Percentiles rank a stretch among this genome's conserved stretches.
Evolutionary conservation across 2,113 vertebrate species (phyloP).

Genomic region (Megatriorchis doriae): DNA sequence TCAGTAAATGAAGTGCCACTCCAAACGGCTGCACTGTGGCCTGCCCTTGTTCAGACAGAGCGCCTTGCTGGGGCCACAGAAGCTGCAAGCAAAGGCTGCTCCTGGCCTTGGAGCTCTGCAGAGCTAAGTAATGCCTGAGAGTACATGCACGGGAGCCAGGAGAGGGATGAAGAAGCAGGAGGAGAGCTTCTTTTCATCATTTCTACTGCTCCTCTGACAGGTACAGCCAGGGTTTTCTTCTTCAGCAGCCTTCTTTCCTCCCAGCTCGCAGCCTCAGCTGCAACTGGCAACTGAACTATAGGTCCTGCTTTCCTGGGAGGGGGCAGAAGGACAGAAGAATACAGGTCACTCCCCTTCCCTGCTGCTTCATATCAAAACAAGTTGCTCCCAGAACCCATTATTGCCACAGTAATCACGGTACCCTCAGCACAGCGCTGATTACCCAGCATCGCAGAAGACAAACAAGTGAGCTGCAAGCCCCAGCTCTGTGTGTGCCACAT

Average conservation of each 20-base stretch:
- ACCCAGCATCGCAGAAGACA: background rate
- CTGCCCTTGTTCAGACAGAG: background rate
- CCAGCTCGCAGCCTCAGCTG: background rate
- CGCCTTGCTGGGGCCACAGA: background rate
- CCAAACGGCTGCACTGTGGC: background rate
- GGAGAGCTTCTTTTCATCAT: background rate
- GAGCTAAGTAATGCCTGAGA: background rate
- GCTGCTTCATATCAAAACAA: background rate
- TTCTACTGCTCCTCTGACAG: background rate
- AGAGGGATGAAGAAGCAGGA: background rate
- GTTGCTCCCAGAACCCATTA: background rate
- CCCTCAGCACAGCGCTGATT: background rate
- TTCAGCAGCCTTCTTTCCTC: background rate
- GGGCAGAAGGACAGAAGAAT: background rate
- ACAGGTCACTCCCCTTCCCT: background rate
- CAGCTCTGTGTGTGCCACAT: background rate
- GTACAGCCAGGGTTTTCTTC: background rate
- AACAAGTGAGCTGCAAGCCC: background rate
- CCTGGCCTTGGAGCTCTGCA: background rate
- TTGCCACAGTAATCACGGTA: background rate
- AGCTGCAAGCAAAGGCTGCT: background rate
- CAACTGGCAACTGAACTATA: background rate
- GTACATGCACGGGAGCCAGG: background rate
- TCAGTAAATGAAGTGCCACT: constrained; percentile 49
- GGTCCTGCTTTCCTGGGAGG: background rate